Percentiles rank a stretch among this genome's conserved stretches.
Evolutionary conservation across 2,113 vertebrate genomes (phyloP).

Genomic region (Colossoma macropomum): DNA sequence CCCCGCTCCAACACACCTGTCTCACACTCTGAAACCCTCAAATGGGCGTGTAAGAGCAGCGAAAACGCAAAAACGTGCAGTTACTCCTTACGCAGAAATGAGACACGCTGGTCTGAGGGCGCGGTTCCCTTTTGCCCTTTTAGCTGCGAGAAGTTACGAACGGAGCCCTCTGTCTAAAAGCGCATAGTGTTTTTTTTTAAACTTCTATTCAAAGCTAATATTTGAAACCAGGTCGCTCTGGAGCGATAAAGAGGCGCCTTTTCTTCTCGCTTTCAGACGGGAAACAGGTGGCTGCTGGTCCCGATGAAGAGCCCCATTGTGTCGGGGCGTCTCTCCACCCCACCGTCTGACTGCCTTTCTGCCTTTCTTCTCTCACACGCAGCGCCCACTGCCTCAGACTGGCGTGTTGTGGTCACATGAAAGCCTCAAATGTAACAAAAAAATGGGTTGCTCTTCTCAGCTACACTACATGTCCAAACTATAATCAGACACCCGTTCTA

Average conservation of each 20-base stretch:
- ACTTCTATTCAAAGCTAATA: background rate
- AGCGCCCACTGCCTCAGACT: background rate
- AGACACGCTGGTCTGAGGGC: background rate
- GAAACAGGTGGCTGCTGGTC: constrained; percentile 65
- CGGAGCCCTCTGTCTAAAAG: background rate
- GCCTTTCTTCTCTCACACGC: background rate
- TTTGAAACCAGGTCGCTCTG: constrained; percentile 11
- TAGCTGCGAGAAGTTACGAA: background rate
- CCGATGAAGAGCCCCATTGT: constrained; percentile 66
- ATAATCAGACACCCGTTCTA: too few relatives aligned
- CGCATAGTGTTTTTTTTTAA: background rate
- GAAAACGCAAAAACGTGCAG: too few relatives aligned
- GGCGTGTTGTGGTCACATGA: too few relatives aligned
- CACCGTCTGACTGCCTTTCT: constrained; percentile 10
- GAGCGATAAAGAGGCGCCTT: constrained; percentile 12
- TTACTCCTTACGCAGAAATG: too few relatives aligned
- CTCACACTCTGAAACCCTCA: background rate
- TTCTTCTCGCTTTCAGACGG: constrained; percentile 19
- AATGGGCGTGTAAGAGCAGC: background rate
- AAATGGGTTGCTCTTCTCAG: too few relatives aligned
- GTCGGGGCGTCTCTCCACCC: constrained; percentile 15
- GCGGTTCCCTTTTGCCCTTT: background rate
- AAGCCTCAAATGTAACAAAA: too few relatives aligned
- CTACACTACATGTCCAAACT: too few relatives aligned
- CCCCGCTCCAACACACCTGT: background rate